phyloP scores from a whole-genome alignment of 2,113 vertebrate genomes.

The Hiodon tergisus region DNA sequence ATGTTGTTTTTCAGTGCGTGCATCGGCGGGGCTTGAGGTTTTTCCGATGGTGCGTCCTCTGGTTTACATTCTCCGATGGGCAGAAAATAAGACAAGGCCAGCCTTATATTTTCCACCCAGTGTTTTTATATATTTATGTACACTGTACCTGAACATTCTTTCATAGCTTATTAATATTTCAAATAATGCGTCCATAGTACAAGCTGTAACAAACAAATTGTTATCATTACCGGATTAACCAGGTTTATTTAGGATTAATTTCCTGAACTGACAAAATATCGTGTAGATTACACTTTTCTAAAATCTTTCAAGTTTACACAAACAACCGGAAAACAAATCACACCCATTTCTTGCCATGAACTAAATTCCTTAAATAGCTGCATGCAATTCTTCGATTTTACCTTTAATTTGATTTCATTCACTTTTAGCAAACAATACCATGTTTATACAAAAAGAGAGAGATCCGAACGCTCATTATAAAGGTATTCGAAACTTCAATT shows the following conservation, averaged over 20 bases:
- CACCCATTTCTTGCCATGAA: conserved; percentile 40
- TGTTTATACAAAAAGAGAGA: conserved; percentile 55
- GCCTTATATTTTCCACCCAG: conserved; percentile 7
- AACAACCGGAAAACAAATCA: background rate
- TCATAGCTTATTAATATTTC: conserved; percentile 36
- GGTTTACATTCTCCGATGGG: no score
- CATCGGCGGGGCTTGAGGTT: no score
- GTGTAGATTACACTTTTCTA: conserved; percentile 28
- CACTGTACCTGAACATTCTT: conserved; percentile 48
- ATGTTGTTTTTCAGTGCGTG: no score
- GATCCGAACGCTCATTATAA: conserved; percentile 64
- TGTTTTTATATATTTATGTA: conserved; percentile 51
- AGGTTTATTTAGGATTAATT: background rate
- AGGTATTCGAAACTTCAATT: conserved; percentile 61
- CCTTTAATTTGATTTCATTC: background rate
- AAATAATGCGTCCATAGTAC: conserved; percentile 50
- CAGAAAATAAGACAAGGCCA: no score
- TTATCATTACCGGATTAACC: conserved; percentile 17
- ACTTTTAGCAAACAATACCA: background rate
- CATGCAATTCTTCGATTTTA: conserved; percentile 4
- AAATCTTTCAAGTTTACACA: conserved; percentile 6
- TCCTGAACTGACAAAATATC: conserved; percentile 30
- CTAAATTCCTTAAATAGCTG: conserved; percentile 55
- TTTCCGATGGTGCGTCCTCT: no score
- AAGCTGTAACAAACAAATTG: conserved; percentile 46